A percentile compares a stretch with the other conserved stretches of the same genome.
Evolutionary conservation across 2,888 invertebrate species (phyloP).

Genomic region (Pterostichus niger): DNA sequence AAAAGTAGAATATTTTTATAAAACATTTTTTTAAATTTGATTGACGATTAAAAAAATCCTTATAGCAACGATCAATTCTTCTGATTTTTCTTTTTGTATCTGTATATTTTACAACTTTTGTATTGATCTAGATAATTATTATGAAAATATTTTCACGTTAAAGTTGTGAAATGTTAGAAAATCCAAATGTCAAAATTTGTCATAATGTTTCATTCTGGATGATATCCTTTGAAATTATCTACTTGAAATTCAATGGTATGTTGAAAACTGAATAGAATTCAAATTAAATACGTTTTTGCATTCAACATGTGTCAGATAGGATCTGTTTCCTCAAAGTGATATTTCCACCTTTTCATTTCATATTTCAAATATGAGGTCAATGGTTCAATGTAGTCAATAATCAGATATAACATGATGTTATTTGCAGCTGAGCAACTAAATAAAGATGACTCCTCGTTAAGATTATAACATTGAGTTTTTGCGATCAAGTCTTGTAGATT

Average conservation of each 20-base stretch:
- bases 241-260: conserved; percentile 35
- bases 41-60: too few relatives aligned
- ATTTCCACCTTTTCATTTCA: not conserved
- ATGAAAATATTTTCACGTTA: not conserved
- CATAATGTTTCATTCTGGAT: not conserved
- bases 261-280: conserved; percentile 14
- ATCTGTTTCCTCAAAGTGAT: conserved; percentile 15
- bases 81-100: too few relatives aligned
- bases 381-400: conserved; percentile 19
- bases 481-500: conserved; percentile 6
- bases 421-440: not conserved
- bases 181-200: conserved; percentile 22
- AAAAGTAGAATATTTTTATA: too few relatives aligned
- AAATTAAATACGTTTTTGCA: conserved; percentile 28
- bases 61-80: too few relatives aligned
- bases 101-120: too few relatives aligned
- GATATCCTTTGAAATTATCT: conserved; percentile 15
- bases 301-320: conserved; percentile 41
- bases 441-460: not conserved
- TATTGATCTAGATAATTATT: not conserved
- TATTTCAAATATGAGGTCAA: not conserved
- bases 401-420: not conserved
- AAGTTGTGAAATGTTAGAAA: not conserved
- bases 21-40: too few relatives aligned
- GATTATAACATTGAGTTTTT: conserved; percentile 5